These are phyloP conservation scores for Elanoides forficatus DNA, from an alignment of 2,113 vertebrate species.

Conservation along the genomic window DNA sequence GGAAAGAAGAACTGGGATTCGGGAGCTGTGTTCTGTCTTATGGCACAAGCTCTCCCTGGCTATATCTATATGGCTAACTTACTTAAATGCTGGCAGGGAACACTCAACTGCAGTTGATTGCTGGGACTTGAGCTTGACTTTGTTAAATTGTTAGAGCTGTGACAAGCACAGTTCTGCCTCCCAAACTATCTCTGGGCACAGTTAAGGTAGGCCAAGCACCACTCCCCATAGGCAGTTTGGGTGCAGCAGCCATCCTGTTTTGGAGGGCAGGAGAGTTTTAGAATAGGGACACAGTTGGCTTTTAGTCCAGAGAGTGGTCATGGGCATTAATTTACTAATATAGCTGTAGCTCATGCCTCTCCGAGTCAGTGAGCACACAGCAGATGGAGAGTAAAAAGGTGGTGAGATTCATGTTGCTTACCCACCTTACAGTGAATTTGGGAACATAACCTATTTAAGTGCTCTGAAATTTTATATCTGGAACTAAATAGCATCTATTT, in stretches of 20 bases:
- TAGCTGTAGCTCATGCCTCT: neutral
- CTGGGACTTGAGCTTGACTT: neutral
- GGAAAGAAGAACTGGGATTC: neutral
- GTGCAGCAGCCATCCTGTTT: neutral
- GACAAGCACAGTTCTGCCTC: neutral
- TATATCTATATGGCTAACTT: neutral
- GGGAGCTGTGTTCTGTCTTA: neutral
- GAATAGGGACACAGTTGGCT: neutral
- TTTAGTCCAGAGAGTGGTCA: neutral
- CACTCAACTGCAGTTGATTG: neutral
- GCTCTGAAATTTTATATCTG: neutral
- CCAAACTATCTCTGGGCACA: neutral
- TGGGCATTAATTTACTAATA: neutral
- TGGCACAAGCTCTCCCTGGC: neutral
- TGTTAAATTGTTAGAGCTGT: neutral
- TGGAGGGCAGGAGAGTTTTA: neutral
- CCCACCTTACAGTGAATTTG: neutral
- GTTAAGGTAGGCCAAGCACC: neutral
- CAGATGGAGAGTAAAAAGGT: neutral
- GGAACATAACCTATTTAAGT: neutral
- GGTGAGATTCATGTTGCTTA: neutral
- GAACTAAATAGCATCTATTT: neutral
- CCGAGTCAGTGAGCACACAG: neutral
- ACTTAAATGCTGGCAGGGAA: neutral
- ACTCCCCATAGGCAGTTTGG: neutral